phyloP scores from a whole-genome alignment of 35 echinoderm and acorn worm species.

The Amphiura filiformis region DNA sequence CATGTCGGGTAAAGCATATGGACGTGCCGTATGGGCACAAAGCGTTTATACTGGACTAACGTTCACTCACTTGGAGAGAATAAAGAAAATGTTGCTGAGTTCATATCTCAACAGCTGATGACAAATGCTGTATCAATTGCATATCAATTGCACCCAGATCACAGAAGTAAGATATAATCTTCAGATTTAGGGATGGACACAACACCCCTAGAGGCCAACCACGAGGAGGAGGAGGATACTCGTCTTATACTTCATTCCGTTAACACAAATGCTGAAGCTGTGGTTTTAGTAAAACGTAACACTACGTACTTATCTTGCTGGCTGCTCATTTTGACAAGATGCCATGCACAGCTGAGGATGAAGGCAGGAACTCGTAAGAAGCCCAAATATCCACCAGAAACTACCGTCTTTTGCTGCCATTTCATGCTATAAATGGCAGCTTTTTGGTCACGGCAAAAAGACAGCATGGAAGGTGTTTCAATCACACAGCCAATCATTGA shows the following conservation, averaged over 20 bases:
- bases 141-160: background rate
- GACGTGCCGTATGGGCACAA: too few species aligned
- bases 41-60: background rate
- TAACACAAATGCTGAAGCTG: background rate
- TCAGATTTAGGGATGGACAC: background rate
- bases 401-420: background rate
- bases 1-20: too few species aligned
- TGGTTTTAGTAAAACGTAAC: constrained; percentile 13
- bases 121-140: background rate
- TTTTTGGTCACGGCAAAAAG: constrained; percentile 11
- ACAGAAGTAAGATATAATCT: background rate
- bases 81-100: background rate
- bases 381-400: background rate
- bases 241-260: constrained; percentile 13
- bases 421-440: constrained; percentile 2
- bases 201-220: background rate
- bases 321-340: background rate
- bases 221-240: constrained; percentile 36
- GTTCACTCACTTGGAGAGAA: background rate
- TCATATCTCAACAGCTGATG: background rate
- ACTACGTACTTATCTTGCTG: constrained; percentile 28
- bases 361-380: constrained; percentile 6
- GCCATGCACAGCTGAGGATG: constrained; percentile 26
- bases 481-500: constrained; percentile 4
- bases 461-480: constrained; percentile 4